Percentiles rank a stretch among this genome's conserved stretches.
Conservation (phyloP, 2,797 vertebrate species). For the Labroides dimidiatus region DNA sequence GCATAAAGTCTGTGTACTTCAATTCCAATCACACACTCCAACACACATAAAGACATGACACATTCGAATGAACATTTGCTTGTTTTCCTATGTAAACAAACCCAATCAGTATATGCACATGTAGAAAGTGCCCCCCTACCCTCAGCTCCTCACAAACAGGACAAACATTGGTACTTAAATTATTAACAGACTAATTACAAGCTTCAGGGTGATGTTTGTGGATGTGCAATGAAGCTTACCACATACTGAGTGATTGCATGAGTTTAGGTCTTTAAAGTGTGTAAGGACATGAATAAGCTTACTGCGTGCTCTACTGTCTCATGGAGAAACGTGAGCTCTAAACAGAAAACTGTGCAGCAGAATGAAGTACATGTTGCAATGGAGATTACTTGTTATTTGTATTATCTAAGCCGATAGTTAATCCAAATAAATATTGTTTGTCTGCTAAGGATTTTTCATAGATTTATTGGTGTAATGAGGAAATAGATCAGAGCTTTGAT, state of each 20-base stretch:
- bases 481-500: no score
- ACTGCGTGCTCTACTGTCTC: slow-evolving; percentile 8
- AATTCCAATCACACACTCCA: slow-evolving; percentile 18
- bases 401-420: not conserved
- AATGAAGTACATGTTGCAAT: not conserved
- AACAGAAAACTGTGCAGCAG: slow-evolving; percentile 14
- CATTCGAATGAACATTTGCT: slow-evolving; percentile 51
- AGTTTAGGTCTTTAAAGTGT: slow-evolving; percentile 21
- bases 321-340: slow-evolving; percentile 19
- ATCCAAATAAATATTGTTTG: not conserved
- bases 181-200: slow-evolving; percentile 67
- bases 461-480: slow-evolving; percentile 1
- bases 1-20: slow-evolving; percentile 22
- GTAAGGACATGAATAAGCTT: slow-evolving; percentile 7
- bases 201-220: slow-evolving; percentile 54
- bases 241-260: slow-evolving; percentile 30
- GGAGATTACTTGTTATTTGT: not conserved
- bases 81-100: slow-evolving; percentile 28
- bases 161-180: slow-evolving; percentile 55
- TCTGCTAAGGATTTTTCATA: not conserved
- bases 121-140: slow-evolving; percentile 3
- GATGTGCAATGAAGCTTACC: slow-evolving; percentile 51
- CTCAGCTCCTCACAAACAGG: slow-evolving; percentile 28
- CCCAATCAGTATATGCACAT: slow-evolving; percentile 8
- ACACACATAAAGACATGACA: slow-evolving; percentile 37